Percentiles rank a stretch among this genome's conserved stretches.
Conservation (phyloP, 1,140 invertebrate genomes). For the Scaptomyza montana region DNA sequence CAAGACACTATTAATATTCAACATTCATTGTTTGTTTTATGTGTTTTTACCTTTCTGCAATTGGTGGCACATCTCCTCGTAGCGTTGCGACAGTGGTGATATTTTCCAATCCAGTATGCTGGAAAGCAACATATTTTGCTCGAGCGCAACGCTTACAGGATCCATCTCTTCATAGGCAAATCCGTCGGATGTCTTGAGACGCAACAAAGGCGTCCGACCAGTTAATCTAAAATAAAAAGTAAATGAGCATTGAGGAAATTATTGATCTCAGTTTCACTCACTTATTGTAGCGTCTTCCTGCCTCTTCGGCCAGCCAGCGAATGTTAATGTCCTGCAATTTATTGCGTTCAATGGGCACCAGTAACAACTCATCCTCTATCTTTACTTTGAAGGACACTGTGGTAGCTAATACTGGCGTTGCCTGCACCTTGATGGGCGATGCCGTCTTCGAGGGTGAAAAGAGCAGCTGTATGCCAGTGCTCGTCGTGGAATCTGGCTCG, state of each 20-base stretch:
- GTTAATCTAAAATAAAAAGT: conserved; percentile 85
- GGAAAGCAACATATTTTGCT: conserved; percentile 85
- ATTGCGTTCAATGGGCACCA: conserved; percentile 87
- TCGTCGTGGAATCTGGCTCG: conserved; percentile 83
- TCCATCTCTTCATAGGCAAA: conserved; percentile 88
- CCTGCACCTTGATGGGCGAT: conserved; percentile 70
- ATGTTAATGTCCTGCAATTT: conserved; percentile 86
- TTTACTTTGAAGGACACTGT: conserved; percentile 86
- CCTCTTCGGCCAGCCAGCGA: conserved; percentile 89
- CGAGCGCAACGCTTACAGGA: conserved; percentile 85
- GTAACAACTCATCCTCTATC: conserved; percentile 86
- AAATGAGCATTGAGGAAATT: neutral
- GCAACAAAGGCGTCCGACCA: conserved; percentile 86
- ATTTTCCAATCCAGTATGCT: conserved; percentile 87
- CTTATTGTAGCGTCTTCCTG: conserved; percentile 89
- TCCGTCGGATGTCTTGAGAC: conserved; percentile 87
- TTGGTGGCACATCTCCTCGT: conserved; percentile 87
- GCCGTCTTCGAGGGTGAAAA: conserved; percentile 68
- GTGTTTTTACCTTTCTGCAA: conserved; percentile 84
- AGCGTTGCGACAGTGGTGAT: conserved; percentile 86
- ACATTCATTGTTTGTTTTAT: neutral
- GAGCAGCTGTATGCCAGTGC: conserved; percentile 60
- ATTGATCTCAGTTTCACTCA: conserved; percentile 69
- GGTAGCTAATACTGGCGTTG: conserved; percentile 53
- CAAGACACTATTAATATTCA: neutral